Evolutionary conservation across 2,888 invertebrate genomes (phyloP).

Genomic region (Agrochola macilenta): DNA sequence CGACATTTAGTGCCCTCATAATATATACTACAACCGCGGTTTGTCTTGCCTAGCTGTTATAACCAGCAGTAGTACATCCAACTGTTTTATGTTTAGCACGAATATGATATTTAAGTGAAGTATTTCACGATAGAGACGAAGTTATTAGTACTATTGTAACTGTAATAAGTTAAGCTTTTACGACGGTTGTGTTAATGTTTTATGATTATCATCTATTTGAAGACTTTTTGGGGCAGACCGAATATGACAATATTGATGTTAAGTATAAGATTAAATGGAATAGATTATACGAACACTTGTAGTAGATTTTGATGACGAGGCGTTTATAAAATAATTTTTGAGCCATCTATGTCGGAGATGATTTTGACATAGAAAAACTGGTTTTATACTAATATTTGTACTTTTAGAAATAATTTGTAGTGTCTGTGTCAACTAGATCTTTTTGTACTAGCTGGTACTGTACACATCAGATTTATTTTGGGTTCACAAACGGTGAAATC

Average conservation of each 20-base stretch:
- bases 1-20: slow-evolving; percentile 78
- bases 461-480: slow-evolving; percentile 38
- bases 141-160: slow-evolving; percentile 16
- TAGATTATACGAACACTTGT: background rate
- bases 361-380: slow-evolving; percentile 1
- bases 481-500: slow-evolving; percentile 54
- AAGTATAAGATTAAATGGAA: background rate
- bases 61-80: slow-evolving; percentile 53
- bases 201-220: slow-evolving; percentile 6
- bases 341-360: background rate
- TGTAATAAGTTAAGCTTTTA: slow-evolving; percentile 22
- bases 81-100: slow-evolving; percentile 56
- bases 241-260: background rate
- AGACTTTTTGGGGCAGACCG: slow-evolving; percentile 4
- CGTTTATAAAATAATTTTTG: slow-evolving; percentile 12
- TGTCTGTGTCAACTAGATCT: slow-evolving; percentile 49
- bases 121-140: slow-evolving; percentile 35
- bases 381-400: slow-evolving; percentile 33
- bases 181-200: slow-evolving; percentile 18
- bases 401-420: slow-evolving; percentile 44
- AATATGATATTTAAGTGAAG: slow-evolving; percentile 52
- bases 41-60: slow-evolving; percentile 71
- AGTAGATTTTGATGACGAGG: slow-evolving; percentile 19
- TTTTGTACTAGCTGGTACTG: slow-evolving; percentile 36
- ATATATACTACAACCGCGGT: slow-evolving; percentile 76